These are phyloP conservation scores for Esperia sulphurella DNA, from an alignment of 2,888 invertebrate genomes.

Conservation along the genomic window DNA sequence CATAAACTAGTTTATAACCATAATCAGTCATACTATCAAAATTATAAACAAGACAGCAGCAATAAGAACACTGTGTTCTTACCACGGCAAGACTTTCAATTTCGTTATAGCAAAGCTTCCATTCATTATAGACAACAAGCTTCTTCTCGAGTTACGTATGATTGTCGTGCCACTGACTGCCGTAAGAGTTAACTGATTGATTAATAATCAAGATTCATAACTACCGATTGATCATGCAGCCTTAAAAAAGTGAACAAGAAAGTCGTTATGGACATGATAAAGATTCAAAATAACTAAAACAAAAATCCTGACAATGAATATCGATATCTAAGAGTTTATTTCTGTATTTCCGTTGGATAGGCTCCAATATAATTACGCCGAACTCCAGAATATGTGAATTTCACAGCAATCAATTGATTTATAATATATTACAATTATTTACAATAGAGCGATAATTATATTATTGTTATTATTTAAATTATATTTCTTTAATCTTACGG, in stretches of 20 bases:
- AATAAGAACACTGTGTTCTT: too few relatives aligned
- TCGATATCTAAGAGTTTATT: conserved; percentile 23
- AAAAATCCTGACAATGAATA: background rate
- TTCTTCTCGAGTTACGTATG: background rate
- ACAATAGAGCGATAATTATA: too few relatives aligned
- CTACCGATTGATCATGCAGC: background rate
- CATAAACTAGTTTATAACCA: too few relatives aligned
- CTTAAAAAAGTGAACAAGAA: conserved; percentile 3
- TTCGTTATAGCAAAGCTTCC: too few relatives aligned
- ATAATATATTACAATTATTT: background rate
- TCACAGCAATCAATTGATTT: background rate
- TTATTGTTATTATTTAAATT: too few relatives aligned
- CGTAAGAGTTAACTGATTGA: background rate
- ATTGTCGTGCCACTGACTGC: background rate
- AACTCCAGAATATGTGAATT: background rate
- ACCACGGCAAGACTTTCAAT: too few relatives aligned
- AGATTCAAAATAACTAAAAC: background rate
- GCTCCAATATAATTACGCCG: conserved; percentile 25
- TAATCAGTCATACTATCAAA: too few relatives aligned
- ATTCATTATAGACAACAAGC: background rate
- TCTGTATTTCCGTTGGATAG: conserved; percentile 39
- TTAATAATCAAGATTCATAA: background rate
- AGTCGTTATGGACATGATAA: conserved; percentile 3
- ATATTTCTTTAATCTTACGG: too few relatives aligned
- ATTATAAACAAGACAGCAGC: too few relatives aligned